These are phyloP conservation scores for Siderastrea radians DNA, from an alignment of 92 coral and sea anemone genomes.

Conservation along the genomic window DNA sequence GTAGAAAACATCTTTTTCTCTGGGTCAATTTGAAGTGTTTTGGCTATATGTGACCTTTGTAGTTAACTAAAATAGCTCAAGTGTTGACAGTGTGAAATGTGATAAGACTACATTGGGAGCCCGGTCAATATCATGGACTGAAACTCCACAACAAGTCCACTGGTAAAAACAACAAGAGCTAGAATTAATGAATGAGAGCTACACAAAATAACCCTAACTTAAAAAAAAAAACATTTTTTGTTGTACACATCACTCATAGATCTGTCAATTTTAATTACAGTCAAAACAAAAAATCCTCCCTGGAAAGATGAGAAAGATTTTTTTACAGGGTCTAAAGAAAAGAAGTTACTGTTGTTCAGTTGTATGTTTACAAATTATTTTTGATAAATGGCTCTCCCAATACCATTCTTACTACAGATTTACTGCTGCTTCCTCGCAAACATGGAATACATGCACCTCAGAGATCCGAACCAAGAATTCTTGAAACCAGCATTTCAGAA, in stretches of 20 bases:
- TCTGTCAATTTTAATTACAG: neutral
- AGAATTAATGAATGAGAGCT: neutral
- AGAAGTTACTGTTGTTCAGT: neutral
- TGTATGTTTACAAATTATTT: neutral
- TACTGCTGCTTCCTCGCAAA: no score
- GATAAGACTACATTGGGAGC: constrained; percentile 22
- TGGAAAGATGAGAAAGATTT: neutral
- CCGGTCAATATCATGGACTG: neutral
- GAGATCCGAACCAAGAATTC: neutral
- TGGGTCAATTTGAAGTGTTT: constrained; percentile 6
- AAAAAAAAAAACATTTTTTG: neutral
- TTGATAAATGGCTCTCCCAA: neutral
- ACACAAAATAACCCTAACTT: neutral
- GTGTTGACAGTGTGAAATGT: constrained; percentile 20
- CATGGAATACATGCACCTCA: neutral
- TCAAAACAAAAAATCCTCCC: neutral
- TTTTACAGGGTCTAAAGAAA: neutral
- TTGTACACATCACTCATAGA: neutral
- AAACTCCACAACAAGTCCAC: neutral
- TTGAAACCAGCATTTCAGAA: neutral
- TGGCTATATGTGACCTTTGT: neutral
- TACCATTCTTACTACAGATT: neutral
- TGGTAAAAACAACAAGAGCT: constrained; percentile 18
- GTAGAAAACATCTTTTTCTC: neutral
- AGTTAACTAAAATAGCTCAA: constrained; percentile 9